Conservation (phyloP, 1,140 invertebrate genomes). For the Drosophila sp. region DNA sequence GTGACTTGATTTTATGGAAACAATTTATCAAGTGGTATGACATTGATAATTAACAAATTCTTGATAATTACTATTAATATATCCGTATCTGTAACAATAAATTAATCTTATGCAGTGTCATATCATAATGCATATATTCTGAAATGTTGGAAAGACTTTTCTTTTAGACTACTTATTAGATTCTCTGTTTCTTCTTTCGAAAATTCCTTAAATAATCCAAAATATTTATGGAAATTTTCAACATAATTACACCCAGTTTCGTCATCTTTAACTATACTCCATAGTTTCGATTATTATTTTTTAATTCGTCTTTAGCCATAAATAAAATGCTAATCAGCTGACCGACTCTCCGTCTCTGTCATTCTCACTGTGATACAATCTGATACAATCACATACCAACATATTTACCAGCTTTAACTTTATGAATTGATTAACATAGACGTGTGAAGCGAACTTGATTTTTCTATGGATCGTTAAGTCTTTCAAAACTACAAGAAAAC, state of each 20-base stretch:
- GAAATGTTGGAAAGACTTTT: background rate
- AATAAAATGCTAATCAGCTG: conserved; percentile 78
- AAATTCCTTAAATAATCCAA: background rate
- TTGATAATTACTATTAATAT: background rate
- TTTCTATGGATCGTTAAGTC: conserved; percentile 53
- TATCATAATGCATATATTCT: background rate
- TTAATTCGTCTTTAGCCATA: conserved; percentile 50
- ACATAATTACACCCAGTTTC: background rate
- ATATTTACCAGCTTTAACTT: conserved; percentile 49
- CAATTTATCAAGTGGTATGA: background rate
- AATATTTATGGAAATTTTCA: background rate
- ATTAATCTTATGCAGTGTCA: background rate
- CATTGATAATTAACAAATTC: background rate
- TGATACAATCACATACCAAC: conserved; percentile 48
- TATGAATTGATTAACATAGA: conserved; percentile 76
- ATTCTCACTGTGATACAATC: conserved; percentile 26
- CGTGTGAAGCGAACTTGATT: conserved; percentile 77
- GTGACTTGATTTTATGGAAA: background rate
- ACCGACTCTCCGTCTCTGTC: conserved; percentile 38
- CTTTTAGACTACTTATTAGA: background rate
- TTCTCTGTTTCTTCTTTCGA: background rate
- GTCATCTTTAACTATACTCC: conserved; percentile 1
- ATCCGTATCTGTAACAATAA: background rate
- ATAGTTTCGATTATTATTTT: conserved; percentile 31
- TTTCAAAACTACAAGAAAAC: conserved; percentile 31